phyloP scores from a whole-genome alignment of 2,888 invertebrate species.

The Limnephilus marmoratus region DNA sequence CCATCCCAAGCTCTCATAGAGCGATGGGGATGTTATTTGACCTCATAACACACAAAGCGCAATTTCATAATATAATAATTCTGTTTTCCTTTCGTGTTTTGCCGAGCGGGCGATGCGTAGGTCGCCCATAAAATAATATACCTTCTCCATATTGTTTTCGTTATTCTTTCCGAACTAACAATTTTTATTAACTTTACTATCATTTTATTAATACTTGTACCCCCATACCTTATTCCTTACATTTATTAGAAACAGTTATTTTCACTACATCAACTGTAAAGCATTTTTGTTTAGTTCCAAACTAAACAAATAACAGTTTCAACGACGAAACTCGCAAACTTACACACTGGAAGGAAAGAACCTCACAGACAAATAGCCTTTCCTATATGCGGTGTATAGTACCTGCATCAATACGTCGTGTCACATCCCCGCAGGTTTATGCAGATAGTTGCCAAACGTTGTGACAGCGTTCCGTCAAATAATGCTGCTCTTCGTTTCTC shows the following conservation, averaged over 20 bases:
- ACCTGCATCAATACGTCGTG: background rate
- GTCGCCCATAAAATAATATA: background rate
- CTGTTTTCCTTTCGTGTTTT: background rate
- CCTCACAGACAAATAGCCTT: background rate
- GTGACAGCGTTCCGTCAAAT: background rate
- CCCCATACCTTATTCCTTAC: background rate
- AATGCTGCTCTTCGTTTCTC: background rate
- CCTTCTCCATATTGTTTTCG: background rate
- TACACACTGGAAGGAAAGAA: background rate
- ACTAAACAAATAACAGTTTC: slow-evolving; percentile 2
- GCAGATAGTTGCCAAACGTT: background rate
- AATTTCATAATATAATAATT: background rate
- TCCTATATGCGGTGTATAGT: background rate
- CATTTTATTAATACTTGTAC: background rate
- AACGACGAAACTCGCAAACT: background rate
- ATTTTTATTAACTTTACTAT: background rate
- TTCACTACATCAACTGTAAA: background rate
- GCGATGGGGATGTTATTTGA: background rate
- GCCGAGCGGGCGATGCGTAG: background rate
- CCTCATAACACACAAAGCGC: background rate
- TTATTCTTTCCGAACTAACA: background rate
- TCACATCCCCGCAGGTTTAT: background rate
- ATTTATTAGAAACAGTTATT: background rate
- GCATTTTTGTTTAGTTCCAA: background rate
- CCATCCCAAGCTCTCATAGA: background rate